Base-by-base conservation (phyloP, 2,888 invertebrate species). In the Acronicta alni region DNA sequence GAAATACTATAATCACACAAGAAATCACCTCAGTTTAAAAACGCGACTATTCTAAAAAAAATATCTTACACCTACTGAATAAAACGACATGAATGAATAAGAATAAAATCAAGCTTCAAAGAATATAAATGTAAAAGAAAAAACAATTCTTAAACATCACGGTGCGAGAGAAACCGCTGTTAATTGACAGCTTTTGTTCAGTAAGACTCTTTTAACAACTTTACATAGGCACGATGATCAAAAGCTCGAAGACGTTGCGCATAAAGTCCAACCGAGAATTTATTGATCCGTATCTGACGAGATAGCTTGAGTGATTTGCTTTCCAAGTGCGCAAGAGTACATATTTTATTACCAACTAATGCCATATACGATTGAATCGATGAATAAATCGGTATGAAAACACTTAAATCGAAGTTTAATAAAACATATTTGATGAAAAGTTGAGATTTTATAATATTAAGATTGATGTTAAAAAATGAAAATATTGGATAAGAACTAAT, bases 221-320 rank as follows among this genome's bases (percentile, higher is more conserved):
- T 75, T 75, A 79, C 81, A 77, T 61, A 56, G 35, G 35, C 48
- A 55, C 41, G 47, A 20, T 74, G 80, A 86, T 87, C 86, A 87
- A 87, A 87, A 79, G 67, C 48, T 63, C 59, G 9, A 48, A 65
- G 69, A 66, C 70, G 65, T 79, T 73, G 78, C 69, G 65, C 70
- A 64, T 79, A 75, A 79, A 77, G 70, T 72, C 62, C 58, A 61
- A 74, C 75, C 58, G 63, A 67, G 70, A 70, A 81, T 80, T 82
- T 79, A 84, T 78, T 54, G 71, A 75, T 61, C 44, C 57, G 62
- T 61, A 70, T 62, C 51, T 73, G 74, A 81, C 71, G 68, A 72
- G 72, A 76, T 69, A 79, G 53, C 35, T 35, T 46, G 81, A 86
- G 61, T 79, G 84, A 86, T 84, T 81, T 79, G 84, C 68, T 68